These are phyloP conservation scores for Drosophila histrio DNA, from an alignment of 2,888 invertebrate genomes.

Conservation along the genomic window DNA sequence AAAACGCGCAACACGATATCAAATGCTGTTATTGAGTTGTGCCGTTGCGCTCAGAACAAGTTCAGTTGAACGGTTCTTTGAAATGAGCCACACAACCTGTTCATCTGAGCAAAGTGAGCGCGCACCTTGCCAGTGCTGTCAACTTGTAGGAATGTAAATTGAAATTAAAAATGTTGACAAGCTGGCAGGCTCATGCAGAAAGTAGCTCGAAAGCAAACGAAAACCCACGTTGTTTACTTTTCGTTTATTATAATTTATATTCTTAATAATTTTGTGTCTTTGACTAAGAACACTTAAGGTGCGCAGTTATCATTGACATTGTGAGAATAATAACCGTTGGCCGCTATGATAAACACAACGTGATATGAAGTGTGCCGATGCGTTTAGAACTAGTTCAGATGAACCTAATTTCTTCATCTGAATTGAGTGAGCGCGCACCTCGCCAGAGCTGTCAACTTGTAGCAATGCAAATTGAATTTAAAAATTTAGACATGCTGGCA, in stretches of 20 bases:
- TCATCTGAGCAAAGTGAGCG: slow-evolving; percentile 10
- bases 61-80: background rate
- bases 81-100: background rate
- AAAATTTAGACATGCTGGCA: slow-evolving; percentile 33
- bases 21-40: background rate
- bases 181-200: slow-evolving; percentile 23
- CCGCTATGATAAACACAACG: slow-evolving; percentile 15
- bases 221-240: no score
- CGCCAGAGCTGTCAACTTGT: slow-evolving; percentile 37
- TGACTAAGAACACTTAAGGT: no score
- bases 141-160: slow-evolving; percentile 32
- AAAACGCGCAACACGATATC: slow-evolving; percentile 49
- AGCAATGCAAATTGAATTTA: slow-evolving; percentile 33
- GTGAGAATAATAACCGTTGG: no score
- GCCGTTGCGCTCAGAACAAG: background rate
- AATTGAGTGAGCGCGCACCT: slow-evolving; percentile 21
- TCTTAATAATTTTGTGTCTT: no score
- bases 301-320: no score
- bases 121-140: slow-evolving; percentile 29
- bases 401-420: background rate
- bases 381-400: background rate
- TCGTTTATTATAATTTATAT: no score
- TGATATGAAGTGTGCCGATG: background rate
- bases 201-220: no score
- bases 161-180: slow-evolving; percentile 32